Evolutionary conservation across 2,888 invertebrate genomes (phyloP), one percentile per base, ranked within the genome.

Genomic region (Eupithecia centaureata): DNA sequence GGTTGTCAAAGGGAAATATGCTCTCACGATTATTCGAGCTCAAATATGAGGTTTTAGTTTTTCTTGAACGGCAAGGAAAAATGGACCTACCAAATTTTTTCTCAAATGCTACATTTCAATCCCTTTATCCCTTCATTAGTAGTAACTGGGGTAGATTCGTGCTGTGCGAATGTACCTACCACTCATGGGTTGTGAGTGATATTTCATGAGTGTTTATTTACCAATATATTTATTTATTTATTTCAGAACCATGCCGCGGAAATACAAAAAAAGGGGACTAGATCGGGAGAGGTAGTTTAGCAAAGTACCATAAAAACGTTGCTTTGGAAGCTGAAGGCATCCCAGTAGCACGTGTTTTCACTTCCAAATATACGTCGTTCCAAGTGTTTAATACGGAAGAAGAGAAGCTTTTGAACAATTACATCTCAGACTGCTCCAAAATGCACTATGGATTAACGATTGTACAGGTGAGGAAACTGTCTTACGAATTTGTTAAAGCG

Each of bases 371-470:
- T 22, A 22, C 42, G 42, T 47, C 42, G 42, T 18, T 18, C 22
- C 42, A 47, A 47, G 18, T 47, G 42, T 47, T 47, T 7, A 47
- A 10, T 47, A 47, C 42, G 5, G 42, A 47, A 47, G 42, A 47
- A 47, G 42, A 18, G 42, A 18, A 22, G 18, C 18, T 47, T 18
- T 18, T 42, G 42, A 42, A 42, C n/a, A 42, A 42, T 2, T 42
- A 42, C 42, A 42, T 42, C n/a, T 5, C 42, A 42, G 42, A 42
- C 5, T 42, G 42, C 42, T 70, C 64, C 27, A 73, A 72, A 47
- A 70, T 72, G 68, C 69, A 71, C 42, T 71, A 73, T 63, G 71
- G 69, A 22, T 32, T 73, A 51, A 70, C 71, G 42, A 42, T 35
- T 51, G 12, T 64, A 3, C 70, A 73, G 61, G 69, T 71, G 22